Evolutionary conservation across 2,888 invertebrate species (phyloP), one percentile per base, ranked within the genome.

Genomic region (Calameuta idolon): DNA sequence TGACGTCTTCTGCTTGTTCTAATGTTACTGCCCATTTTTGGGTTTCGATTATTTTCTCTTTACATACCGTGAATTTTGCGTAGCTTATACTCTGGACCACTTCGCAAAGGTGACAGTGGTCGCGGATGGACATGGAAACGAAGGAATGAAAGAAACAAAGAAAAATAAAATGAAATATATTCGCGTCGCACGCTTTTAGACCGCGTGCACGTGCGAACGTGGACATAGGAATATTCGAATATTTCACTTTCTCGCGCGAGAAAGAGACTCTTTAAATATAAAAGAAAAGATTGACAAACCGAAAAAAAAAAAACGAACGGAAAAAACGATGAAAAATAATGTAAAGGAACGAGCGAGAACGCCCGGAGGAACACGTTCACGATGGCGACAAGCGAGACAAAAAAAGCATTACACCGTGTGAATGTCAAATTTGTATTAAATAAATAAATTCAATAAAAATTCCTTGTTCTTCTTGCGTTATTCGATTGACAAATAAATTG

Each of bases 381-480:
- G 55, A 55, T 55, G 55, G 55, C 55, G 55, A 71, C 71, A 33
- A 33, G 71, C 35, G 74, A 74, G 34, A 74, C 33, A 74, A 74
- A 74, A 74, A 74, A 74, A 74, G n/a, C 34, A 34, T 87, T 87
- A 83, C 82, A 84, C 85, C 85, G 89, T 88, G 88, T 90, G 89
- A 89, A 89, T 90, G 90, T 89, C 89, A 89, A 90, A 89, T 90
- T 90, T 90, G 89, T 90, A 90, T 90, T 87, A 89, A 90, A 90
- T 89, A 89, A 90, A 90, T 89, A 89, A 89, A 90, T 89, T 88
- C 85, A 83, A 83, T 81, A 86, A 87, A 84, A 85, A 87, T 84
- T 87, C 86, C 37, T 37, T 73, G 69, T 35, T 76, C 75, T 69
- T 73, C 75, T 75, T 76, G 55, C 15, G 15, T 40, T 73, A 33